A percentile compares a stretch with the other conserved stretches of the same genome.
Conservation (phyloP, 64 coral and sea anemone genomes). For the Orbicella faveolata region DNA sequence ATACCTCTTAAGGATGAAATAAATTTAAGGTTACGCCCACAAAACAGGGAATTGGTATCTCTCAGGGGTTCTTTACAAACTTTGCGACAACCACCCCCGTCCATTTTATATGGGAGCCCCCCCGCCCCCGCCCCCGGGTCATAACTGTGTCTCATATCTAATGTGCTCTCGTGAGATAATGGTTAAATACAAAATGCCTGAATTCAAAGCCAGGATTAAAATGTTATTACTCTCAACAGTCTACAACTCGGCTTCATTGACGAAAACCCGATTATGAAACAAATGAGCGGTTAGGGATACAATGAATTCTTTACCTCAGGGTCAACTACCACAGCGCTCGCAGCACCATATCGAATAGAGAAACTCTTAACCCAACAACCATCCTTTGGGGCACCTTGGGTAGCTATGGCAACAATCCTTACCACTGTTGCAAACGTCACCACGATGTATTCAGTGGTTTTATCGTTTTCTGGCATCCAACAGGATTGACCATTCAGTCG, state of each 20-base stretch:
- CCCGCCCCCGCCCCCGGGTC: no score
- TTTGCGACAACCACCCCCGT: no score
- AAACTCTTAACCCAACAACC: constrained; percentile 12
- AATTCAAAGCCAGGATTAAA: background rate
- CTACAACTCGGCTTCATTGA: no score
- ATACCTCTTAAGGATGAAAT: no score
- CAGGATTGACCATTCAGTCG: background rate
- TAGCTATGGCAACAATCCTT: constrained; percentile 1
- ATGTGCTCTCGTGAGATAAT: no score
- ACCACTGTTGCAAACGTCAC: background rate
- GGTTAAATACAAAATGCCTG: no score
- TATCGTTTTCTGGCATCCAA: background rate
- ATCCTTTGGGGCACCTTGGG: constrained; percentile 13
- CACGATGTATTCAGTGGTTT: background rate
- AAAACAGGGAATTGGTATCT: no score
- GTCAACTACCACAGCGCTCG: rapidly evolving
- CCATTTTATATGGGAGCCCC: no score
- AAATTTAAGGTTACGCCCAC: no score
- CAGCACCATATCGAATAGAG: background rate
- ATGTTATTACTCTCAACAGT: background rate
- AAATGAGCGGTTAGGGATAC: background rate
- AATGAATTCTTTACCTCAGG: background rate
- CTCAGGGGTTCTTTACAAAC: no score
- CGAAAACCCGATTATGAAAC: no score
- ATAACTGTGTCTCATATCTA: no score